Base-by-base conservation (phyloP, 2,113 vertebrate genomes). In the Crocuta crocuta region DNA sequence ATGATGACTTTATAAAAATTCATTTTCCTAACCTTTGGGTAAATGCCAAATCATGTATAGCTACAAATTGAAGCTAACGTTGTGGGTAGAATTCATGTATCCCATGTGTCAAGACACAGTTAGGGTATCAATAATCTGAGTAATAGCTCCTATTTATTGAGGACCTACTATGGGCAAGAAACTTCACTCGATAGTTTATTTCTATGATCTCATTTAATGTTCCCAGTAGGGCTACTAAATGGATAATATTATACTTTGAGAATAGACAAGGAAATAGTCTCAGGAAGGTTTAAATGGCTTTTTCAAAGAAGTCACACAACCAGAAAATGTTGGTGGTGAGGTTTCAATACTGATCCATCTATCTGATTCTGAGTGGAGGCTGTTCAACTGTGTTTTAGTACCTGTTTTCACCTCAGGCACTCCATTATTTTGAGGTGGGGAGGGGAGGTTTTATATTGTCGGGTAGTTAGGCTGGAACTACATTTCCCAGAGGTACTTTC, bases 1-100 rank as follows among this genome's bases (percentile, higher is more conserved):
- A 73, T 73, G 79, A 80, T 95, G 55, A 73, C 83, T 89, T 90
- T 89, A 82, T 81, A 83, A 96, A 80, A 92, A 89, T 16, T 70
- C 5, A 55, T 39, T 39, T 39, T 39, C 39, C 39, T 39, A 90
- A 43, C 94, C 45, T 95, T 95, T 86, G 85, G 35, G 24, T 74
- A 23, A 85, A 55, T 94, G 66, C 91, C 89, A 91, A 93, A 53
- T 53, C 24, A 68, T 55, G 7, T 24, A 70, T 28, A 91, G 11
- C 48, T 94, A 95, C 87, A 86, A 68, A 13, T 39, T 93, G 35
- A 94, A 35, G 21, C 26, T 89, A 58, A 76, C 45, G 8, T 89
- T 95, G 58, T 89, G 24, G 45, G 68, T 80, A 91, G 93, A 80
- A 95, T 84, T 70, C 10, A 24, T 48, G 15, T 31, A 19, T 96